These are phyloP conservation scores for Tetropium fuscum DNA, from an alignment of 2,888 invertebrate genomes.

Conservation along the genomic window DNA sequence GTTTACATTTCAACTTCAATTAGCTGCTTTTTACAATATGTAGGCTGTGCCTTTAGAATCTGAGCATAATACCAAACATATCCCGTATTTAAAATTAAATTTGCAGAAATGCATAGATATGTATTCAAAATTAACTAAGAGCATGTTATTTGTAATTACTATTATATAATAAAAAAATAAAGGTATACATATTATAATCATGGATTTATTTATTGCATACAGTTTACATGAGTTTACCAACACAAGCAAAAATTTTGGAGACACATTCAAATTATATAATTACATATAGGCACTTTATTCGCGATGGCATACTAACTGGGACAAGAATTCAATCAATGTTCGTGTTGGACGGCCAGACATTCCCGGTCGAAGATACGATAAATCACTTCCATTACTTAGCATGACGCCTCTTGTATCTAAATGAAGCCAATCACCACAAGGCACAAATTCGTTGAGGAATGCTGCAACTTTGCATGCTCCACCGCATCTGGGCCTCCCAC, in stretches of 20 bases:
- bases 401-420: slow-evolving; percentile 85
- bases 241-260: no score
- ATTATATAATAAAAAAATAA: slow-evolving; percentile 10
- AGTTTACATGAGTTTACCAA: no score
- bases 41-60: not conserved
- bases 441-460: slow-evolving; percentile 78
- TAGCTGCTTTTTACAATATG: not conserved
- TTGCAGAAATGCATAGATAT: slow-evolving; percentile 6
- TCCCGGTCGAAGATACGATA: slow-evolving; percentile 72
- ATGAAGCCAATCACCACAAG: slow-evolving; percentile 82
- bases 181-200: not conserved
- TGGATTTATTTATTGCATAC: slow-evolving; percentile 10
- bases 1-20: no score
- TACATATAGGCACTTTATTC: slow-evolving; percentile 55
- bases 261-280: no score
- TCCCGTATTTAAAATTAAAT: slow-evolving; percentile 5
- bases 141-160: slow-evolving; percentile 9
- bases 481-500: slow-evolving; percentile 68
- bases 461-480: slow-evolving; percentile 83
- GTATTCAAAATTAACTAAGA: not conserved
- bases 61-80: slow-evolving; percentile 1
- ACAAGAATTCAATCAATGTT: slow-evolving; percentile 78
- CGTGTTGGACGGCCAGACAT: slow-evolving; percentile 85
- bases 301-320: slow-evolving; percentile 69
- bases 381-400: slow-evolving; percentile 73